Evolutionary conservation across 2,888 invertebrate genomes (phyloP).

Genomic region (Gisinianus flammeolus): DNA sequence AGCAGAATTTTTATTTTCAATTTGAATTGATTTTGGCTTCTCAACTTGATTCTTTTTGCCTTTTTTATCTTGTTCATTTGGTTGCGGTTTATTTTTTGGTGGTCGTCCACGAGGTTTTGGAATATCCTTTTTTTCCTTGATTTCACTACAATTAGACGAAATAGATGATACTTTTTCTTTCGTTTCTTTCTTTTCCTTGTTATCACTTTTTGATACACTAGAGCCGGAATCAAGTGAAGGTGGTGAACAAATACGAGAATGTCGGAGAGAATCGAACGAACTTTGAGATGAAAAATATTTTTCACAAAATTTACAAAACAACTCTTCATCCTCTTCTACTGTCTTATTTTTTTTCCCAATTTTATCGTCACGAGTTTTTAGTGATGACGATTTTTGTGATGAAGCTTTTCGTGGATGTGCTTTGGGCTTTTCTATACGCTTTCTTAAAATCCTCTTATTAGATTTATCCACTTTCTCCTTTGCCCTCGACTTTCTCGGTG

Average conservation of each 20-base stretch:
- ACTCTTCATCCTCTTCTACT: not conserved
- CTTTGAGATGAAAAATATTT: not conserved
- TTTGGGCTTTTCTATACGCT: not conserved
- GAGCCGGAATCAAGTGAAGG: too few species aligned
- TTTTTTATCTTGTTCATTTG: not conserved
- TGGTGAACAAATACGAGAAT: not conserved
- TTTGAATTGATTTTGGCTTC: too few species aligned
- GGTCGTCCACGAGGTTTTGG: not conserved
- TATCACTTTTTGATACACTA: too few species aligned
- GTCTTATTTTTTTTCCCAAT: too few species aligned
- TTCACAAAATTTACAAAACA: too few species aligned
- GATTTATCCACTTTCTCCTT: not conserved
- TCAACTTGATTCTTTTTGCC: not conserved
- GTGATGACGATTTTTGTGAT: not conserved
- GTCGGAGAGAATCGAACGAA: not conserved
- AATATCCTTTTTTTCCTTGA: not conserved
- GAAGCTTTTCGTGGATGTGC: not conserved
- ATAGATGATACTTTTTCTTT: not conserved
- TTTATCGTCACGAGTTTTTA: too few species aligned
- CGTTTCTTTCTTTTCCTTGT: not conserved
- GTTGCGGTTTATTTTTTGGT: not conserved
- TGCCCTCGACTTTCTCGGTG: not conserved
- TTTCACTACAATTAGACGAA: not conserved
- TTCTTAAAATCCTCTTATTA: not conserved
- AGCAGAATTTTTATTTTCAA: too few species aligned